Evolutionary conservation across 2,888 invertebrate species (phyloP).

Genomic region (Pammene fasciana): DNA sequence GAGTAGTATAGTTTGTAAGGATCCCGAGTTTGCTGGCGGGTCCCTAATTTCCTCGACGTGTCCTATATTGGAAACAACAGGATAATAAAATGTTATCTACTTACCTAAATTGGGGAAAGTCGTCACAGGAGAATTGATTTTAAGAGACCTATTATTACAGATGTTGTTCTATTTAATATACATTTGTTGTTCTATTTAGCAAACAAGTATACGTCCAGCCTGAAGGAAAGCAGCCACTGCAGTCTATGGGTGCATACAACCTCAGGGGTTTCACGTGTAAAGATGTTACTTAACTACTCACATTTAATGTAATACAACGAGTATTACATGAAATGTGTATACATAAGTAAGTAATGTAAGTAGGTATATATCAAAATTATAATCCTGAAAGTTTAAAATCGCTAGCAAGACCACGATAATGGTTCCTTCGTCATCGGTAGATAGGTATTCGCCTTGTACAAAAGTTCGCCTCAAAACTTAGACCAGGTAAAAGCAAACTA

Average conservation of each 20-base stretch:
- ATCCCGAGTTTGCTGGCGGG: background rate
- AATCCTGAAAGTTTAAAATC: background rate
- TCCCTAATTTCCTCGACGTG: slow-evolving; percentile 8
- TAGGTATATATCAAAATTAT: too few relatives aligned
- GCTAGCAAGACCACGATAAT: background rate
- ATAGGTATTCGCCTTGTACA: slow-evolving; percentile 8
- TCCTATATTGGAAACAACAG: slow-evolving; percentile 22
- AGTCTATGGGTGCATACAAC: too few relatives aligned
- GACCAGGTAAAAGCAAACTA: slow-evolving; percentile 34
- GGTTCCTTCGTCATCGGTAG: slow-evolving; percentile 7
- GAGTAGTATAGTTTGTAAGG: slow-evolving; percentile 19
- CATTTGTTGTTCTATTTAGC: too few relatives aligned
- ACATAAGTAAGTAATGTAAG: too few relatives aligned
- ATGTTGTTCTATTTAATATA: too few relatives aligned
- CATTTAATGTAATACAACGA: too few relatives aligned
- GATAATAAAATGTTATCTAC: slow-evolving; percentile 11
- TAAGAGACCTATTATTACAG: too few relatives aligned
- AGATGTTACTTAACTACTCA: too few relatives aligned
- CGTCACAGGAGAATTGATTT: background rate
- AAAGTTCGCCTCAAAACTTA: slow-evolving; percentile 26
- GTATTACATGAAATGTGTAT: too few relatives aligned
- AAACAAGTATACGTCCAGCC: too few relatives aligned
- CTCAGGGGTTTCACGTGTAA: too few relatives aligned
- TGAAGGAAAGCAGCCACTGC: too few relatives aligned
- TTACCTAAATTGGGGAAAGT: slow-evolving; percentile 6